Evolutionary conservation across 2,888 invertebrate genomes (phyloP).

Genomic region (Leuctra nigra): DNA sequence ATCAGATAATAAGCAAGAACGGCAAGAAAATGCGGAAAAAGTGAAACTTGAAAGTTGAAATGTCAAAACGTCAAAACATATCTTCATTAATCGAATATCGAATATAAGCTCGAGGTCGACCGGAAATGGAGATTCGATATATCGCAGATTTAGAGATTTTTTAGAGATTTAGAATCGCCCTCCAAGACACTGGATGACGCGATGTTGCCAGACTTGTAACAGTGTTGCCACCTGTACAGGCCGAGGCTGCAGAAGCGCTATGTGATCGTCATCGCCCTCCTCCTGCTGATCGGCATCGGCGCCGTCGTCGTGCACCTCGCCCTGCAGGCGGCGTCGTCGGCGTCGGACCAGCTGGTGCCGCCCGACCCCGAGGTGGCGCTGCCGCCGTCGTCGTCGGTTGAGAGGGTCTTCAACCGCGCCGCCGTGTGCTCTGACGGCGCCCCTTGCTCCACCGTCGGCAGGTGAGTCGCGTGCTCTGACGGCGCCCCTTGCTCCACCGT

Average conservation of each 20-base stretch:
- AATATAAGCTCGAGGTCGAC: too few relatives aligned
- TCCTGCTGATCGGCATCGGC: conserved; percentile 30
- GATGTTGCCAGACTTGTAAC: neutral
- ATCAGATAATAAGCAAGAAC: too few relatives aligned
- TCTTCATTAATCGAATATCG: too few relatives aligned
- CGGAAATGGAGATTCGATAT: too few relatives aligned
- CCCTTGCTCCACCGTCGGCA: conserved; percentile 70
- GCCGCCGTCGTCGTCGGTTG: conserved; percentile 58
- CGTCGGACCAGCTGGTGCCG: conserved; percentile 40
- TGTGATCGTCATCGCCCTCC: conserved; percentile 30
- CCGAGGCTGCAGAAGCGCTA: conserved; percentile 30
- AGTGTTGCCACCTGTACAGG: conserved; percentile 31
- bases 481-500: conserved; percentile 64
- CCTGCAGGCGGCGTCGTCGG: conserved; percentile 36
- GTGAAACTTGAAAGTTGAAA: too few relatives aligned
- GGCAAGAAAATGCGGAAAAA: too few relatives aligned
- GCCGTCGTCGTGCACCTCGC: conserved; percentile 37
- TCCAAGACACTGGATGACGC: neutral
- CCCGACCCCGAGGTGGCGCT: conserved; percentile 57
- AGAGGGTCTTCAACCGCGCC: conserved; percentile 58
- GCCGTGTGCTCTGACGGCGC: conserved; percentile 74
- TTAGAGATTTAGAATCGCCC: too few relatives aligned
- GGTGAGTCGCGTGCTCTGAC: conserved; percentile 67
- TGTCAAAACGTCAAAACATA: too few relatives aligned
- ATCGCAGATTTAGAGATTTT: too few relatives aligned